These are phyloP conservation scores for Calosoma granatense DNA, from an alignment of 1,140 invertebrate genomes.

Conservation along the genomic window DNA sequence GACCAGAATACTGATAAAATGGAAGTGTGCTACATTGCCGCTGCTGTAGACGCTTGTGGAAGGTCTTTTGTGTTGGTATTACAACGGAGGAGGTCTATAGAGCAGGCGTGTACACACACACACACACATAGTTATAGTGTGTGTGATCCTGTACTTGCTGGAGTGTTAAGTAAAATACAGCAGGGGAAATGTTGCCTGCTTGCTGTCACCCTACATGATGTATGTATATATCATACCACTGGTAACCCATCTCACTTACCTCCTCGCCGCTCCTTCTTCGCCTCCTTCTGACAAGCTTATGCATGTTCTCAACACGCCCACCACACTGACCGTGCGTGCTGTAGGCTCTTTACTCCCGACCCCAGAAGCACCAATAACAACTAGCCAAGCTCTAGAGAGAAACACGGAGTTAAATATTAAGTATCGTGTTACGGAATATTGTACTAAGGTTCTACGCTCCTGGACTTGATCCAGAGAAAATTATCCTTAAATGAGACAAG, in stretches of 20 bases:
- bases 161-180: not conserved
- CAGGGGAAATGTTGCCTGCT: not conserved
- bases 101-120: not conserved
- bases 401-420: not conserved
- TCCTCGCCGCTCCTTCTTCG: too few species aligned
- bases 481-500: too few species aligned
- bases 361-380: too few species aligned
- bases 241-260: too few species aligned
- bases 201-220: constrained; percentile 1
- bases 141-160: not conserved
- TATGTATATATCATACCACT: too few species aligned
- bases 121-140: not conserved
- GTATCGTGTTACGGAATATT: not conserved
- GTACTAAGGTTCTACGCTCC: too few species aligned
- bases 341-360: too few species aligned
- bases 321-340: not conserved
- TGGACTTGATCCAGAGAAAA: too few species aligned
- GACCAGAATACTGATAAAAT: constrained; percentile 4
- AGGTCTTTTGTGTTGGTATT: not conserved
- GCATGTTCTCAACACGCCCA: not conserved
- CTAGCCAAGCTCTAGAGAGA: not conserved
- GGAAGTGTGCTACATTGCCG: not conserved
- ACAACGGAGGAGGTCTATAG: not conserved
- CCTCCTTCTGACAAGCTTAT: too few species aligned
- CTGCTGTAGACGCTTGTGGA: not conserved